These are phyloP conservation scores for Phaethon lepturus DNA, from an alignment of 2,113 vertebrate genomes.

Conservation along the genomic window DNA sequence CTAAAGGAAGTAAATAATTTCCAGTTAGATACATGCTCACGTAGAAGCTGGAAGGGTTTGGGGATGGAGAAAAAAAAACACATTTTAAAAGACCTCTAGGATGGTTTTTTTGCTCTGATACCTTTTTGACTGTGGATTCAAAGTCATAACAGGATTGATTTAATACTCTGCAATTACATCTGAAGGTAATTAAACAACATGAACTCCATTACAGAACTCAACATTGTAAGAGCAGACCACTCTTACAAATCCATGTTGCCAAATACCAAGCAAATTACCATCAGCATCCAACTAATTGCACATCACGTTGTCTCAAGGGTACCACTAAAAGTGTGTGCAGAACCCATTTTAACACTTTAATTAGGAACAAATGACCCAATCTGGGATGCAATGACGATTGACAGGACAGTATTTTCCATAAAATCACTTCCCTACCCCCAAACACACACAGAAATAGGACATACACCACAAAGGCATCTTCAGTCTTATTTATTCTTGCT, in stretches of 20 bases:
- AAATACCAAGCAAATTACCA: conserved; percentile 44
- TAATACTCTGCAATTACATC: conserved; percentile 3
- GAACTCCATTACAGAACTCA: conserved; percentile 29
- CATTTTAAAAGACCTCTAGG: not conserved
- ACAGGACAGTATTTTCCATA: not conserved
- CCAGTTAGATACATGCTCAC: not conserved
- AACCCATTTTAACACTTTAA: conserved; percentile 31
- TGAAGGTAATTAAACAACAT: conserved; percentile 56
- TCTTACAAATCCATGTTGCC: not conserved
- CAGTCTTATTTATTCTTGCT: not conserved
- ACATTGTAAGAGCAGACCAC: not conserved
- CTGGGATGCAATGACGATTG: not conserved
- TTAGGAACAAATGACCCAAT: conserved; percentile 11
- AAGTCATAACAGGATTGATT: not conserved
- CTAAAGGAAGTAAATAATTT: not conserved
- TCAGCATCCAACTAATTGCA: conserved; percentile 10
- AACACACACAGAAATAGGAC: not conserved
- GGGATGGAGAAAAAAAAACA: not conserved
- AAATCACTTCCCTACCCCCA: not conserved
- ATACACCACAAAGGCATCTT: not conserved
- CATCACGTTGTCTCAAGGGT: not conserved
- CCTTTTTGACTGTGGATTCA: not conserved
- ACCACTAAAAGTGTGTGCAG: not conserved
- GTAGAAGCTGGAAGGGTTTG: not conserved
- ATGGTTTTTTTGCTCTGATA: not conserved